Percentiles rank a stretch among this genome's conserved stretches.
These are phyloP conservation scores for Dicyrtoma fusca DNA, from an alignment of 2,888 invertebrate genomes.

Conservation along the genomic window DNA sequence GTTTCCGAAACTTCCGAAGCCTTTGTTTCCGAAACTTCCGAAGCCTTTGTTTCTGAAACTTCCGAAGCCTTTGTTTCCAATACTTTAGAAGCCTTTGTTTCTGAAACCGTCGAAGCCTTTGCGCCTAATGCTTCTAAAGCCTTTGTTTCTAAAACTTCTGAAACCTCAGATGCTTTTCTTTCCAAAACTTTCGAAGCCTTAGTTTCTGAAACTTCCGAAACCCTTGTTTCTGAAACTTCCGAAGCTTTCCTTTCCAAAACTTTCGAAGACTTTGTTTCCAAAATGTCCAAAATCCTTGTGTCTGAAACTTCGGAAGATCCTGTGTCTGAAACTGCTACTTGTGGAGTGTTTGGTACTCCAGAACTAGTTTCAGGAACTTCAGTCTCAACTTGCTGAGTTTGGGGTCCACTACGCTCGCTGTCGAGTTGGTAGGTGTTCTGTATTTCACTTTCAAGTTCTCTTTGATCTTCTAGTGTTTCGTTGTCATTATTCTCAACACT, in stretches of 20 bases:
- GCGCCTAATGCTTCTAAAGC: background rate
- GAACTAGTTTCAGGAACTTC: background rate
- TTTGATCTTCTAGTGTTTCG: slow-evolving; percentile 12
- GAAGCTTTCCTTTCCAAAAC: background rate
- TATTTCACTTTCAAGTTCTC: slow-evolving; percentile 1
- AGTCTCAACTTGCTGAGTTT: background rate
- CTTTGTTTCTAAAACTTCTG: background rate
- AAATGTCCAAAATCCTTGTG: background rate
- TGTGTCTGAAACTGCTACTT: background rate
- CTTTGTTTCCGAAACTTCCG: background rate
- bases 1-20: background rate
- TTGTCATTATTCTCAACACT: slow-evolving; percentile 13
- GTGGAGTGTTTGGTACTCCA: background rate
- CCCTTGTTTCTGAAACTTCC: background rate
- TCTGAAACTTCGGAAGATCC: background rate
- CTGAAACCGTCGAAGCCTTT: background rate
- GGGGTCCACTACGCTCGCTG: slow-evolving; percentile 8
- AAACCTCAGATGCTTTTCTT: background rate
- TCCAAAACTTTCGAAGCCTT: background rate
- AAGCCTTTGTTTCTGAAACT: background rate
- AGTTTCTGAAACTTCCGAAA: background rate
- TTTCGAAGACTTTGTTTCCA: background rate
- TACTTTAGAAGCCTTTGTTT: background rate
- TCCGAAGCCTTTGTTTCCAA: too few species aligned
- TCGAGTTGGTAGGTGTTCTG: slow-evolving; percentile 13